Conservation (phyloP, 23 tunicate species). For the Phallusia fumigata region DNA sequence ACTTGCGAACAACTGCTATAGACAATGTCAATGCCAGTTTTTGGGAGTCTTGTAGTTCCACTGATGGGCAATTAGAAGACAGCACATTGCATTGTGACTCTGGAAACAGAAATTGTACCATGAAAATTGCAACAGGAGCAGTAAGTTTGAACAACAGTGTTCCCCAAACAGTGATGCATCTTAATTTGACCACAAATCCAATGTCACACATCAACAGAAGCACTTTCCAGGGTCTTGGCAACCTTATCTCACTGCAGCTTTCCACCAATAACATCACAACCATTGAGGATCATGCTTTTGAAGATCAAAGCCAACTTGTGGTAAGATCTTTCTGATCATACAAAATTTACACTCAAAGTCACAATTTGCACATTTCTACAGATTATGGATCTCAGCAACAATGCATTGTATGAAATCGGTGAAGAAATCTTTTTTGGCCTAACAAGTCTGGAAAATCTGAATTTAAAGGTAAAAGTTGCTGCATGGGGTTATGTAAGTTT, state of each 20-base stretch:
- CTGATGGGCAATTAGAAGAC: background rate
- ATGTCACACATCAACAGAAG: background rate
- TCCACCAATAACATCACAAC: background rate
- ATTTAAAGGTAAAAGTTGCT: conserved; percentile 2
- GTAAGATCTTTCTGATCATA: background rate
- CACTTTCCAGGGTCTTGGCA: background rate
- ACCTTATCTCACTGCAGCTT: background rate
- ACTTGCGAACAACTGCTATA: background rate
- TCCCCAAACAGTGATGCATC: background rate
- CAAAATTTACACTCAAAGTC: background rate
- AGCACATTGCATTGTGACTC: background rate
- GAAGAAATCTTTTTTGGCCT: background rate
- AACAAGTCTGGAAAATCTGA: background rate
- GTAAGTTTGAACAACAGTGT: background rate
- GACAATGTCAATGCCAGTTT: background rate
- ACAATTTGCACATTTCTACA: background rate
- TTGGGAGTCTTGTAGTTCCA: background rate
- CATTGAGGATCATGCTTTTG: conserved; percentile 2
- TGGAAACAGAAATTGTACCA: background rate
- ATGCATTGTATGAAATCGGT: background rate
- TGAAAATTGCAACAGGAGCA: background rate
- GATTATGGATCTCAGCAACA: conserved; percentile 1
- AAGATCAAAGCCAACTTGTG: background rate
- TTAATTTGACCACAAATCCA: background rate
- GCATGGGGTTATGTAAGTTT: too few relatives aligned